A percentile compares a stretch with the other conserved stretches of the same genome.
These are phyloP conservation scores for Porites divaricata DNA, from an alignment of 92 coral and sea anemone genomes.

Conservation along the genomic window DNA sequence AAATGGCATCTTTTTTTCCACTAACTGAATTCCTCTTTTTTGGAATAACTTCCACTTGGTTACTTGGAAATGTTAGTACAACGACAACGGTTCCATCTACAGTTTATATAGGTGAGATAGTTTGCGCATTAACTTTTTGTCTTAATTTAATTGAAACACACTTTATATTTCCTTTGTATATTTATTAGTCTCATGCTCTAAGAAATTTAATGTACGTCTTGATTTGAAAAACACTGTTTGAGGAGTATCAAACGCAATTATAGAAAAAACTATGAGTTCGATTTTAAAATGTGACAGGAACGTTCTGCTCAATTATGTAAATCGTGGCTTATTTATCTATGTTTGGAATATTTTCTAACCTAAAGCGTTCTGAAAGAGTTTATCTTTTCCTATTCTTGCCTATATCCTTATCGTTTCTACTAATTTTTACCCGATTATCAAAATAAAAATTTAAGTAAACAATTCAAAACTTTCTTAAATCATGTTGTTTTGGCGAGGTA, in stretches of 20 bases:
- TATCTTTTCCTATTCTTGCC: background rate
- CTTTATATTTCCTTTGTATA: background rate
- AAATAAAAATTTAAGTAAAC: too few relatives aligned
- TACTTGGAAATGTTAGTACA: background rate
- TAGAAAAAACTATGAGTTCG: background rate
- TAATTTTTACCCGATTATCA: background rate
- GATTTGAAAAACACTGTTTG: background rate
- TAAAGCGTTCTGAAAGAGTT: background rate
- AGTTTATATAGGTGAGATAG: conserved; percentile 16
- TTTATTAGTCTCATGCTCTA: background rate
- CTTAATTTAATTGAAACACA: background rate
- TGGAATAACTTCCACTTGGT: background rate
- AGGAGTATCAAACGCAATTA: background rate
- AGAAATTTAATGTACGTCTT: background rate
- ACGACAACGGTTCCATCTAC: conserved; percentile 1
- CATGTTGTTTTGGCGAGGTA: background rate
- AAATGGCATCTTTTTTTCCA: conserved; percentile 17
- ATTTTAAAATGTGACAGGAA: background rate
- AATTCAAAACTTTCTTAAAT: background rate
- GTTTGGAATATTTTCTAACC: background rate
- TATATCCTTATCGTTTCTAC: too few relatives aligned
- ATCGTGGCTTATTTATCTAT: background rate
- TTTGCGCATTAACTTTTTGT: background rate
- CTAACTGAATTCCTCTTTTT: background rate
- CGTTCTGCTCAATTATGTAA: background rate